phyloP scores from a whole-genome alignment of 2,888 invertebrate species.

The Volucella inanis region DNA sequence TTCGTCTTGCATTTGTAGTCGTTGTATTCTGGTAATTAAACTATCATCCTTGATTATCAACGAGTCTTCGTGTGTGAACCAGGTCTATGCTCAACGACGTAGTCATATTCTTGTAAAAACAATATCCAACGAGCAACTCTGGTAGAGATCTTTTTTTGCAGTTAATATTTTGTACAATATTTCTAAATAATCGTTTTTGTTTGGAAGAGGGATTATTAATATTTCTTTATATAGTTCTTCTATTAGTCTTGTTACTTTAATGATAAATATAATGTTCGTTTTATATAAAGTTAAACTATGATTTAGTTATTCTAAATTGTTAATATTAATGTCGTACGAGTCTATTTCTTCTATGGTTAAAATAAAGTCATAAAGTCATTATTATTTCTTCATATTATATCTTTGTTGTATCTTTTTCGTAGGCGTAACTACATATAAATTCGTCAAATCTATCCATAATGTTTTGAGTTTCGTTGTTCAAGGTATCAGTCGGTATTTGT shows the following conservation, averaged over 20 bases:
- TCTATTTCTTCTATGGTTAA: slow-evolving; percentile 19
- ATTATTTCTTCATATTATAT: slow-evolving; percentile 20
- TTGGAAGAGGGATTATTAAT: slow-evolving; percentile 26
- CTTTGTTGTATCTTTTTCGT: slow-evolving; percentile 3
- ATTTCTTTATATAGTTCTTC: slow-evolving; percentile 18
- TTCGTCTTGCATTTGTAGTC: no score
- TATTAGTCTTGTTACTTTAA: no score
- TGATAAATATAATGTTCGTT: no score
- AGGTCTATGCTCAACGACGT: no score
- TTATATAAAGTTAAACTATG: slow-evolving; percentile 23
- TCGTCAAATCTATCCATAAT: not conserved
- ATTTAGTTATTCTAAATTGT: slow-evolving; percentile 6
- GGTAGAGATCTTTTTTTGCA: no score
- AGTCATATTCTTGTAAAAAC: no score
- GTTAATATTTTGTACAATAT: no score
- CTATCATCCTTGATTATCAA: no score
- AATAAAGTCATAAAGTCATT: slow-evolving; percentile 14
- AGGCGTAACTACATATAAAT: no score
- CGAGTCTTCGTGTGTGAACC: no score
- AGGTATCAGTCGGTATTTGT: slow-evolving; percentile 4
- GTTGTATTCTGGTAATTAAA: no score
- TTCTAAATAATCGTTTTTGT: slow-evolving; percentile 10
- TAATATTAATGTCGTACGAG: slow-evolving; percentile 12
- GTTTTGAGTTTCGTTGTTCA: slow-evolving; percentile 3
- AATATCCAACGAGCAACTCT: no score